A percentile compares a stretch with the other conserved stretches of the same genome.
These are phyloP conservation scores for Seriola aureovittata DNA, from an alignment of 2,113 vertebrate species.

Conservation along the genomic window DNA sequence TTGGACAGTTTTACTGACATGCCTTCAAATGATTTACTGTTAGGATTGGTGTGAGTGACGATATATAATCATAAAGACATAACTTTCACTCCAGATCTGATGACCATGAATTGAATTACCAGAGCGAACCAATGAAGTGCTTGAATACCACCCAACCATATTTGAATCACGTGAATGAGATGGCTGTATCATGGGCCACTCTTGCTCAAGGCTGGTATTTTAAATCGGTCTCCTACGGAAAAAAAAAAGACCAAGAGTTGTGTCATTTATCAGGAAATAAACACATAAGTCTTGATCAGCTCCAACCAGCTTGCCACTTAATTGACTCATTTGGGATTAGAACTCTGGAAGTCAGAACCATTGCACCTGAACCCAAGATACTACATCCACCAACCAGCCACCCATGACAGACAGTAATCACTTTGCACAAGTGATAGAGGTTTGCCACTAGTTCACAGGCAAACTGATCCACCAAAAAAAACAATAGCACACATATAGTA, in stretches of 20 bases:
- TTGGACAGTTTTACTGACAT: neutral
- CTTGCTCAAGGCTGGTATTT: constrained; percentile 2
- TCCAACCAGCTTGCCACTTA: neutral
- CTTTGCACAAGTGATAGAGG: neutral
- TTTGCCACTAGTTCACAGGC: neutral
- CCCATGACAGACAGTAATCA: constrained; percentile 5
- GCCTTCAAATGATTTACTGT: neutral
- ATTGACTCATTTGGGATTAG: constrained; percentile 24
- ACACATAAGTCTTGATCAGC: constrained; percentile 19
- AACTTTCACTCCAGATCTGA: constrained; percentile 30
- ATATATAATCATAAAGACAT: constrained; percentile 8
- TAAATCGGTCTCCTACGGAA: constrained; percentile 2
- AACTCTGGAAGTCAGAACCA: neutral
- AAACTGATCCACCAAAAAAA: constrained; percentile 15
- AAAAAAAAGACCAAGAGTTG: constrained; percentile 10
- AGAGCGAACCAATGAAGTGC: constrained; percentile 20
- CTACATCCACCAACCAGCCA: neutral
- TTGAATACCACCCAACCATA: constrained; percentile 16
- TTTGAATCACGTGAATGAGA: constrained; percentile 21
- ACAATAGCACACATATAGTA: neutral
- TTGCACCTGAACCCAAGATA: neutral
- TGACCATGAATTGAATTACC: constrained; percentile 20
- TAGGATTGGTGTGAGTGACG: neutral
- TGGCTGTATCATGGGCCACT: constrained; percentile 20
- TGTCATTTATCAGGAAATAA: constrained; percentile 21